These are phyloP conservation scores for Tiliacea aurago DNA, from an alignment of 2,888 invertebrate species.

Conservation along the genomic window DNA sequence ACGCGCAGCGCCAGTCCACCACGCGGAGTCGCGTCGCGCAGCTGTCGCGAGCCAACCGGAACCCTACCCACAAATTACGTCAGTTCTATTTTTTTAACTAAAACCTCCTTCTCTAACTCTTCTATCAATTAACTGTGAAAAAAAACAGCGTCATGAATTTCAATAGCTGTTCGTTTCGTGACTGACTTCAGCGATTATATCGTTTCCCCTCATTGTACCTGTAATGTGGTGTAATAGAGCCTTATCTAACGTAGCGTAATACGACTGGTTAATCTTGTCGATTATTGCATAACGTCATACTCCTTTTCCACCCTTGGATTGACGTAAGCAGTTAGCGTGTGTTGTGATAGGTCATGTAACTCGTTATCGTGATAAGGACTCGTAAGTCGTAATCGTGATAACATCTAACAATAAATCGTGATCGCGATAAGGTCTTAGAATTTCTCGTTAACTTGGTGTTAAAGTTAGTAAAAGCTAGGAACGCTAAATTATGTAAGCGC, in stretches of 20 bases:
- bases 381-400: conserved; percentile 38
- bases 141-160: conserved; percentile 32
- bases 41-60: conserved; percentile 76
- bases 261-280: conserved; percentile 66
- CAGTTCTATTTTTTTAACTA: conserved; percentile 65
- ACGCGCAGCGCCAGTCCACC: conserved; percentile 80
- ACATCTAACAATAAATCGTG: conserved; percentile 37
- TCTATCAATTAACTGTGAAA: conserved; percentile 47
- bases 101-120: conserved; percentile 36
- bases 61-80: conserved; percentile 64
- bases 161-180: conserved; percentile 51
- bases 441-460: conserved; percentile 34
- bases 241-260: conserved; percentile 83
- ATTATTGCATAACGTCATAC: conserved; percentile 65
- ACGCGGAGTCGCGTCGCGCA: conserved; percentile 86
- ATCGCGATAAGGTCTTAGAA: conserved; percentile 36
- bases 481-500: conserved; percentile 49
- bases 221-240: conserved; percentile 76
- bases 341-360: conserved; percentile 63
- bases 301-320: conserved; percentile 64
- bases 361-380: conserved; percentile 21
- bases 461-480: conserved; percentile 46
- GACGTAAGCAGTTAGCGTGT: conserved; percentile 60
- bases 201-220: conserved; percentile 59
- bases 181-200: conserved; percentile 60